Base-by-base conservation (phyloP, 2,888 invertebrate genomes). In the Drosophila fungiperda region DNA sequence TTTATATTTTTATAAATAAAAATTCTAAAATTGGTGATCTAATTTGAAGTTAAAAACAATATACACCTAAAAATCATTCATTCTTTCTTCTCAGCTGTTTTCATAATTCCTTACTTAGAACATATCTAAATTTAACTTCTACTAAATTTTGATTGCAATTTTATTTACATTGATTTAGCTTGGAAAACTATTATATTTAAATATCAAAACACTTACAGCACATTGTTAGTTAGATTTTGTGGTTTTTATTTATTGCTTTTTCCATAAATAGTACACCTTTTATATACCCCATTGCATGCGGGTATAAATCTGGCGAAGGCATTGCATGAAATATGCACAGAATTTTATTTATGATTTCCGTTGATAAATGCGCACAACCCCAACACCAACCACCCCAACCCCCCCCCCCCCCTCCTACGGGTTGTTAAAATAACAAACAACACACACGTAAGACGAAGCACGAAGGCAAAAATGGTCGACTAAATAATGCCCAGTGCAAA, bases 311-410 rank as follows among this genome's bases (percentile, higher is more conserved):
- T n/a, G 36, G 38, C 59, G 26, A 38, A 66, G 52, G 74, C 58
- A 60, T 68, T 57, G 33, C 65, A 69, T 84, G 78, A 90, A 78
- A 84, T 84, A 89, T 86, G 89, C 70, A 70, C 75, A 40, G 71
- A 66, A 64, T 75, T 84, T 87, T 87, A 90, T 90, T 87, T 87
- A 90, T 90, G 91, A 89, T 90, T 90, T 90, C 91, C 90, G 87
- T 80, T 90, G 87, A 87, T 87, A 90, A 90, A 87, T 87, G 73
- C 69, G 63, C 69, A 52, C 65, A 40, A 40, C 57, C 60, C 73
- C 53, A 62, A 50, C n/a, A n/a, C n/a, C n/a, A n/a, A n/a, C 26
- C 35, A 35, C 81, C 35, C 38, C 81, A 38, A 52, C 65, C 35
- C 35, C 53, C 57, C 73, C 57, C 59, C 48, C 26, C 65, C 35